Evolutionary conservation across 2,888 invertebrate species (phyloP).

Genomic region (Eilema griseolum): DNA sequence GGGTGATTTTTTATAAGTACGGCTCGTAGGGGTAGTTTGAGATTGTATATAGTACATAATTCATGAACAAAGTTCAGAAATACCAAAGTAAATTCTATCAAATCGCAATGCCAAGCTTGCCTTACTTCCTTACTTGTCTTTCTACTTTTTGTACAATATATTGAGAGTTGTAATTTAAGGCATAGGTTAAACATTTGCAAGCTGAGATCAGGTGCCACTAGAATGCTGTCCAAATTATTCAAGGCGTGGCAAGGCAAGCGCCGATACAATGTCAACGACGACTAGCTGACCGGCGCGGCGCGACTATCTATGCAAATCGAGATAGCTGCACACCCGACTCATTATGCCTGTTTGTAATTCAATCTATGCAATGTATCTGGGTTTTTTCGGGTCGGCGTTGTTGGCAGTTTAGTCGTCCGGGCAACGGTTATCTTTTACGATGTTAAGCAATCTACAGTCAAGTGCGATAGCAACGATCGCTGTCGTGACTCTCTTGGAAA

Average conservation of each 20-base stretch:
- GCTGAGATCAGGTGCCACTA: neutral
- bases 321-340: constrained; percentile 69
- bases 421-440: constrained; percentile 71
- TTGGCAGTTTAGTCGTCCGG: constrained; percentile 72
- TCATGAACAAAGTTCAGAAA: neutral
- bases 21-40: constrained; percentile 18
- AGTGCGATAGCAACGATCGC: constrained; percentile 39
- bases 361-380: constrained; percentile 83
- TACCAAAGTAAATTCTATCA: neutral
- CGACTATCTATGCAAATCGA: constrained; percentile 82
- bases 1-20: constrained; percentile 60
- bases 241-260: constrained; percentile 20
- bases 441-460: constrained; percentile 48
- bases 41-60: neutral
- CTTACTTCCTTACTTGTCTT: too few species aligned
- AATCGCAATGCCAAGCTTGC: neutral
- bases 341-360: constrained; percentile 83
- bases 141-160: too few species aligned
- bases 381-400: constrained; percentile 78
- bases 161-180: neutral
- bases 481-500: constrained; percentile 28
- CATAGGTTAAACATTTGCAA: neutral
- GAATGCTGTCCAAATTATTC: constrained; percentile 22
- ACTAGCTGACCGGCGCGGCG: constrained; percentile 34
- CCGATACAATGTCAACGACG: constrained; percentile 42